These are phyloP conservation scores for Nebria ingens DNA, from an alignment of 1,140 invertebrate genomes.

Conservation along the genomic window DNA sequence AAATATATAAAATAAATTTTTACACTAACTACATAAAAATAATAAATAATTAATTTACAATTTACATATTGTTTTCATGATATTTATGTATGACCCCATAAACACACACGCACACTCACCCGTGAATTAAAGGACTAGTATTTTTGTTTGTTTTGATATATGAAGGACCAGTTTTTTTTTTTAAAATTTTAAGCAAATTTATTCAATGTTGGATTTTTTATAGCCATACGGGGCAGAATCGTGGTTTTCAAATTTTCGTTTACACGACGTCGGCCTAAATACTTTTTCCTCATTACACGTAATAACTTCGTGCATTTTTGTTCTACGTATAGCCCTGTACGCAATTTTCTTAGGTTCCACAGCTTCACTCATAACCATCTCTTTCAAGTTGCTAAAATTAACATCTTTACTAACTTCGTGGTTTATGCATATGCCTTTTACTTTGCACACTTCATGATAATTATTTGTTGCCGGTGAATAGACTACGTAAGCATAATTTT, in stretches of 20 bases:
- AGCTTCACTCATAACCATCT: neutral
- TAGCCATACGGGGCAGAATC: neutral
- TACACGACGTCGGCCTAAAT: neutral
- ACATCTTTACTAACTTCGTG: neutral
- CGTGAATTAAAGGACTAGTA: no score
- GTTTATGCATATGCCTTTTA: neutral
- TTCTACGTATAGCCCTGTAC: neutral
- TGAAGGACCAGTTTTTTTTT: no score
- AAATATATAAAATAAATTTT: no score
- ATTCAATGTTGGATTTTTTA: no score
- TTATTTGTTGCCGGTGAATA: neutral
- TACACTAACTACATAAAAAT: no score
- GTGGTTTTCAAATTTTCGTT: neutral
- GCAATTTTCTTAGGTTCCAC: neutral
- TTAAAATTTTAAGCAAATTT: no score
- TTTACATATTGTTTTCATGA: no score
- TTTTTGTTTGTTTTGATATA: no score
- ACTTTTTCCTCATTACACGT: neutral
- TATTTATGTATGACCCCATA: no score
- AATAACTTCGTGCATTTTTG: neutral
- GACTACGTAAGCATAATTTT: conserved; percentile 15
- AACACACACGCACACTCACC: no score
- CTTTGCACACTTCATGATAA: neutral
- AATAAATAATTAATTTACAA: no score
- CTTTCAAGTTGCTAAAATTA: neutral